A percentile compares a stretch with the other conserved stretches of the same genome.
Conservation (phyloP, 2,888 invertebrate genomes). For the Argyra leucocephala region DNA sequence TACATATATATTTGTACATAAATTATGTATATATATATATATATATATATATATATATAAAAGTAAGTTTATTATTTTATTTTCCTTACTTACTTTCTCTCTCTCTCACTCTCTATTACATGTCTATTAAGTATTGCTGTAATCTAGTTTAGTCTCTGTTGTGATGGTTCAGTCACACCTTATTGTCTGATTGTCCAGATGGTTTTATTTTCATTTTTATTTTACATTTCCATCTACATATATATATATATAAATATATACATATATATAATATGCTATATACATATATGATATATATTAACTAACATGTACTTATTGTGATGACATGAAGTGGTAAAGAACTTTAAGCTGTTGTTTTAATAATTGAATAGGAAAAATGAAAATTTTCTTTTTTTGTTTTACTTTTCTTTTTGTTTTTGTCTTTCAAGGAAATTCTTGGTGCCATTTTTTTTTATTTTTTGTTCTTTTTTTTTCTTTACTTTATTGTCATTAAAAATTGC, state of each 20-base stretch:
- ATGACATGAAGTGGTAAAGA: not conserved
- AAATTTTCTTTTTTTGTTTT: not conserved
- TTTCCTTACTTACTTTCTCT: too few relatives aligned
- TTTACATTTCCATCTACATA: not conserved
- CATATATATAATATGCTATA: not conserved
- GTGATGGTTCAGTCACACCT: slow-evolving; percentile 1
- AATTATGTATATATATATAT: too few relatives aligned
- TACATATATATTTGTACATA: too few relatives aligned
- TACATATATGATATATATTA: too few relatives aligned
- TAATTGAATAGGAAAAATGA: not conserved
- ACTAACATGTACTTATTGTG: too few relatives aligned
- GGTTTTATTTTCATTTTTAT: not conserved
- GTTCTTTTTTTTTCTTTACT: not conserved
- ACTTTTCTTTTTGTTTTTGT: not conserved
- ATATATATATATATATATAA: too few relatives aligned
- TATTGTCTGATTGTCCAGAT: not conserved
- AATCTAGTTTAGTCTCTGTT: not conserved
- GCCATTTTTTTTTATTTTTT: not conserved
- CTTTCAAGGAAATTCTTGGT: not conserved
- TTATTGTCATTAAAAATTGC: not conserved
- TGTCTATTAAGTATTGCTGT: not conserved
- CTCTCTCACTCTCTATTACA: too few relatives aligned
- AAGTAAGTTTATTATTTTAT: too few relatives aligned
- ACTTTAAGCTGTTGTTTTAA: not conserved
- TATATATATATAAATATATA: not conserved